Conservation (phyloP, 2,113 vertebrate species). For the Alethe castanea region DNA sequence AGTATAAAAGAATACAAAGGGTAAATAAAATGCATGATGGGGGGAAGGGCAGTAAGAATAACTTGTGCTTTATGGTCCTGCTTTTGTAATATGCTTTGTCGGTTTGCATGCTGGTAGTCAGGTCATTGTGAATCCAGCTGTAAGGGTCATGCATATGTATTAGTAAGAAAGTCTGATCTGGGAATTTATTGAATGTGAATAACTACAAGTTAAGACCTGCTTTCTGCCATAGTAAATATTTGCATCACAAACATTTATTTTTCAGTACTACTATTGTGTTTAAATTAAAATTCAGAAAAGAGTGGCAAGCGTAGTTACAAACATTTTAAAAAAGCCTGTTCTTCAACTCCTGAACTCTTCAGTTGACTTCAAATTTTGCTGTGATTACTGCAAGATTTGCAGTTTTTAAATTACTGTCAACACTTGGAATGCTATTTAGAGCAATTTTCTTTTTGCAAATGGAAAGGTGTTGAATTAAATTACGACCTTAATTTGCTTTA, state of each 20-base stretch:
- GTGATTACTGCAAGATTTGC: background rate
- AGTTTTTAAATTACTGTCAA: background rate
- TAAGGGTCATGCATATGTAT: conserved; percentile 72
- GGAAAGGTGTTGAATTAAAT: background rate
- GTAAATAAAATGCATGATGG: background rate
- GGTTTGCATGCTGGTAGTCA: conserved; percentile 59
- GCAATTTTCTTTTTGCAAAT: background rate
- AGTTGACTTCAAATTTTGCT: background rate
- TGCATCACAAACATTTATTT: background rate
- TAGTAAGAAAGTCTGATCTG: conserved; percentile 75
- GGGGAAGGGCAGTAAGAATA: conserved; percentile 28
- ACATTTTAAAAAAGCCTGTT: background rate
- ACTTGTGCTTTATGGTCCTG: conserved; percentile 38
- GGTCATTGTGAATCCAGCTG: conserved; percentile 76
- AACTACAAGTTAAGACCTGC: background rate
- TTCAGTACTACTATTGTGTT: background rate
- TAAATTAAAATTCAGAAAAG: background rate
- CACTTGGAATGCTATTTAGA: background rate
- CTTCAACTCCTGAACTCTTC: background rate
- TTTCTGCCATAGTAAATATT: background rate
- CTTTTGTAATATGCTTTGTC: conserved; percentile 71
- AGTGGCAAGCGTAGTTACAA: background rate
- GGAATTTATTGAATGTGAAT: conserved; percentile 56
- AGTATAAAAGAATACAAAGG: conserved; percentile 68
- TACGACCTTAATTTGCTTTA: background rate